Evolutionary conservation across 2,113 vertebrate genomes (phyloP).

Genomic region (Turnix velox): DNA sequence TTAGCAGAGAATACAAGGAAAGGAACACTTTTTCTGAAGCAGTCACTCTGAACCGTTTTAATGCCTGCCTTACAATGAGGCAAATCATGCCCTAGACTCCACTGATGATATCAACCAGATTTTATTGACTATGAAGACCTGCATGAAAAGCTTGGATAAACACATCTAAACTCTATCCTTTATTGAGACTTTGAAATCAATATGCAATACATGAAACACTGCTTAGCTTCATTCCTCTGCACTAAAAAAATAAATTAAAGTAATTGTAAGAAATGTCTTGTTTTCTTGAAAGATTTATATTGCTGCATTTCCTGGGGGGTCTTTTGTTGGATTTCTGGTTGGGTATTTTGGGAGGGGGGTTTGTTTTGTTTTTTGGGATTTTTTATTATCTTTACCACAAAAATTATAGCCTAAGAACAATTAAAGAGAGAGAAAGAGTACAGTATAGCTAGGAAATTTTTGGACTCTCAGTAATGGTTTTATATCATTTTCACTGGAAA

Average conservation of each 20-base stretch:
- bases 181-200: neutral
- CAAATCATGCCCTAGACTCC: neutral
- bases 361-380: neutral
- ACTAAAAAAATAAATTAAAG: neutral
- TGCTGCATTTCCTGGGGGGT: accelerated
- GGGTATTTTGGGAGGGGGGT: too few relatives aligned
- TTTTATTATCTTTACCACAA: neutral
- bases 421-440: neutral
- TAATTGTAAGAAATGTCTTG: neutral
- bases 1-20: neutral
- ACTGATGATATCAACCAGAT: neutral
- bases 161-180: neutral
- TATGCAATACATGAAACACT: neutral
- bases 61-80: neutral
- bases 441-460: neutral
- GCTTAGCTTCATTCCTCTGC: neutral
- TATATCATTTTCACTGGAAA: neutral
- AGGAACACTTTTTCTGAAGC: neutral
- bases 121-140: neutral
- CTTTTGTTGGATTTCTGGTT: neutral
- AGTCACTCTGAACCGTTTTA: neutral
- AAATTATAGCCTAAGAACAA: neutral
- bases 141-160: neutral
- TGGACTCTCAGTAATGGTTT: neutral
- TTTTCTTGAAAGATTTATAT: neutral